Conservation (phyloP, 2,113 vertebrate species). For the Cettia cetti region DNA sequence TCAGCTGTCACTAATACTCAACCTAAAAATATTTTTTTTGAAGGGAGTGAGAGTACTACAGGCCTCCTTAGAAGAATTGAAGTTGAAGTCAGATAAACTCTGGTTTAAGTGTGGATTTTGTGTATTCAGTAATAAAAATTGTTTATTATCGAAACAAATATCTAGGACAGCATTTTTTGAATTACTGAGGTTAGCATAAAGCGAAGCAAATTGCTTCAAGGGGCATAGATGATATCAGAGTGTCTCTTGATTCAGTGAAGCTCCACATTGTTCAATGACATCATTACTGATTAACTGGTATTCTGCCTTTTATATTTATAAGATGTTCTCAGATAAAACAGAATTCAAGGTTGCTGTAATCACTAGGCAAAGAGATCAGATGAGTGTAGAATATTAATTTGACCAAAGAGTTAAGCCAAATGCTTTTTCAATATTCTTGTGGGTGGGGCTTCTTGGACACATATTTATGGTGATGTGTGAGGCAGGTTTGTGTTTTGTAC, state of each 20-base stretch:
- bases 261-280: not conserved
- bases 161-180: not conserved
- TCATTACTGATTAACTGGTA: not conserved
- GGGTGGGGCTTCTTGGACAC: not conserved
- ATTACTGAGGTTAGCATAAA: not conserved
- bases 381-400: not conserved
- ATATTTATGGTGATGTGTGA: not conserved
- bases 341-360: not conserved
- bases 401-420: not conserved
- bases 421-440: not conserved
- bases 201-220: not conserved
- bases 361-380: not conserved
- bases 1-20: not conserved
- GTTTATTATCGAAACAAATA: not conserved
- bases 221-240: not conserved
- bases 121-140: not conserved
- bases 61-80: not conserved
- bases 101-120: not conserved
- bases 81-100: not conserved
- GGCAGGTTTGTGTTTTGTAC: not conserved
- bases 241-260: not conserved
- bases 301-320: not conserved
- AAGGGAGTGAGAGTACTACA: not conserved
- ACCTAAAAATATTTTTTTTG: fast-evolving
- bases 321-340: not conserved